Evolutionary conservation across 2,888 invertebrate species (phyloP), one percentile per base, ranked within the genome.

Genomic region (Punctoribates punctum): DNA sequence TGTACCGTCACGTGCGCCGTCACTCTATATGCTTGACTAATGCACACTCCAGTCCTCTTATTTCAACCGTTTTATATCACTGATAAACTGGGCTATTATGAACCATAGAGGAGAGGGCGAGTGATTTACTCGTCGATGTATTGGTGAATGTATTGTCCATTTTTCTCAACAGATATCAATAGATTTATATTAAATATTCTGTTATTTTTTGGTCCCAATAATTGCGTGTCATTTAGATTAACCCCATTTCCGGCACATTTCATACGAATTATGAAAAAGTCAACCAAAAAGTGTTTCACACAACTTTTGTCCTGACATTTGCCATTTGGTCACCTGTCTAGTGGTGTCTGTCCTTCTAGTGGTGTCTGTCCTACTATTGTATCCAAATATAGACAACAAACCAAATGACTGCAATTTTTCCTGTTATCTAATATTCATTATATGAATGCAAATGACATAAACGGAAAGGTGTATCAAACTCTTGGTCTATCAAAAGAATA

Each of bases 211-310:
- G 27, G 9, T 62, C 20, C 6, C 1, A 62, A 62, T 62, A 17
- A 62, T 27, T 62, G 62, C 62, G 29, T 62, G 62, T 62, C 62
- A 62, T 62, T 62, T 34, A 62, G 62, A 62, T 62, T 62, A 62
- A 62, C 62, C 62, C 62, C 62, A 62, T 62, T 62, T 62, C 62
- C 62, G 62, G 20, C 62, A 62, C 1, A 62, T 29, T 27, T 34
- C 34, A 34, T 15, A 62, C 62, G n/a, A n/a, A n/a, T 23, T 15
- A 62, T 11, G 29, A 25, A 62, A 25, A 34, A 34, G 34, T 17
- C 20, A 17, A 51, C 17, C 51, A n/a, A 51, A 51, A 51, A 51
- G 20, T 51, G 51, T 51, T 51, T 51, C 13, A 51, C 20, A 51
- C 15, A 34, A 34, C 34, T 34, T 34, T 25, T 60, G n/a, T 23